Conservation (phyloP, 2,888 invertebrate genomes). For the Megaustenia siamemsis region DNA sequence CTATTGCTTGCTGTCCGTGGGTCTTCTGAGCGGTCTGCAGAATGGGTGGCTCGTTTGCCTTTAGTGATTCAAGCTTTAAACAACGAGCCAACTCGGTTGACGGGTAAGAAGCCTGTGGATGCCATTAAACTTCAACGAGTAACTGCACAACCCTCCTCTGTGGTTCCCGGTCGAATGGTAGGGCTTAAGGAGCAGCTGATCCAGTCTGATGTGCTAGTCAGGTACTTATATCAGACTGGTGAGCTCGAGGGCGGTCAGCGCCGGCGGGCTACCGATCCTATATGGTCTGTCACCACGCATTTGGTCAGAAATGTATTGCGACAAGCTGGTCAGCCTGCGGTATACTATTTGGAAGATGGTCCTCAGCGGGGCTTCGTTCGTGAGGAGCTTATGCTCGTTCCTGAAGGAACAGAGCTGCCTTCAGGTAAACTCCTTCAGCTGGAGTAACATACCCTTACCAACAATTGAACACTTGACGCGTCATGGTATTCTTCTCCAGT, state of each 20-base stretch:
- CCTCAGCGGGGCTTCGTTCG: not conserved
- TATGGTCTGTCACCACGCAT: not conserved
- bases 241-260: constrained; percentile 23
- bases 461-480: too few relatives aligned
- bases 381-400: constrained; percentile 2
- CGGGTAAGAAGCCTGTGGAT: not conserved
- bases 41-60: not conserved
- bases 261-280: not conserved
- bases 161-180: not conserved
- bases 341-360: not conserved
- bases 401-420: not conserved
- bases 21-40: not conserved
- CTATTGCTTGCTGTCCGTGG: not conserved
- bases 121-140: not conserved
- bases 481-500: too few relatives aligned
- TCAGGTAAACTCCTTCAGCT: not conserved
- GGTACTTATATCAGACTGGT: constrained; percentile 24
- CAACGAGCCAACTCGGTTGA: constrained; percentile 2
- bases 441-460: too few relatives aligned
- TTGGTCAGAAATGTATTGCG: not conserved
- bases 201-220: not conserved
- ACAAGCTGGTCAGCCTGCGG: not conserved
- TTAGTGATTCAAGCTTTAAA: not conserved
- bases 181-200: not conserved
- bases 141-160: not conserved